phyloP scores from a whole-genome alignment of 2,888 invertebrate species.

The Malthinus flaveolus region DNA sequence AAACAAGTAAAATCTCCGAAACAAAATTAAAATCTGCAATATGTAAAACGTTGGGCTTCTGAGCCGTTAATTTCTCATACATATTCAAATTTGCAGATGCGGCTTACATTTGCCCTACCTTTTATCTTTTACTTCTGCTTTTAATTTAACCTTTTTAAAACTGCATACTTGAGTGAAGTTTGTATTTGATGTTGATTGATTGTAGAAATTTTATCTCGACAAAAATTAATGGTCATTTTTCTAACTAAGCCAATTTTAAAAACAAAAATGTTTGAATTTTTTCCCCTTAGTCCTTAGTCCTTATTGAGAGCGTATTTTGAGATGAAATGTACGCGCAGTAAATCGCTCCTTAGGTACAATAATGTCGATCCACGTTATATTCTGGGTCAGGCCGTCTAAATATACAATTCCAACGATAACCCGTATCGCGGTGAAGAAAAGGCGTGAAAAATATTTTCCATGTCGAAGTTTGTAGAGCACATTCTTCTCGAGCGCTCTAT shows the following conservation, averaged over 20 bases:
- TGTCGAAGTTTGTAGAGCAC: constrained; percentile 28
- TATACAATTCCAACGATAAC: constrained; percentile 31
- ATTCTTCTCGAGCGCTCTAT: constrained; percentile 25
- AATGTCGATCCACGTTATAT: constrained; percentile 19
- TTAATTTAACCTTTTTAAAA: constrained; percentile 22
- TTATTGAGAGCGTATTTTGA: constrained; percentile 9
- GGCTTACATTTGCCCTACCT: constrained; percentile 27
- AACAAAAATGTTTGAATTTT: constrained; percentile 1
- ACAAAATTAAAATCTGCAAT: constrained; percentile 28
- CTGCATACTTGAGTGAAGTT: constrained; percentile 18
- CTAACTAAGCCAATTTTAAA: not conserved
- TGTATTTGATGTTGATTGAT: constrained; percentile 15
- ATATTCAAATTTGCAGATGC: constrained; percentile 29
- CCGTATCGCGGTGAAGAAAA: constrained; percentile 26
- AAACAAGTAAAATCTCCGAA: constrained; percentile 26
- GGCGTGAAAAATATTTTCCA: constrained; percentile 34
- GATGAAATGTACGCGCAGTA: constrained; percentile 16
- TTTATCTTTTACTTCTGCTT: constrained; percentile 26
- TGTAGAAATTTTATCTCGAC: not conserved
- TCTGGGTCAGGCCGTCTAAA: constrained; percentile 30
- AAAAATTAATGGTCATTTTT: not conserved
- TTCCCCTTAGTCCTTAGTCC: not conserved
- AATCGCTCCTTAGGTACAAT: constrained; percentile 17
- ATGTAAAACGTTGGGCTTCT: constrained; percentile 29
- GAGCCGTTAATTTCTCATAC: constrained; percentile 32